Conservation (phyloP, 2,797 vertebrate genomes). For the Typhlichthys subterraneus region DNA sequence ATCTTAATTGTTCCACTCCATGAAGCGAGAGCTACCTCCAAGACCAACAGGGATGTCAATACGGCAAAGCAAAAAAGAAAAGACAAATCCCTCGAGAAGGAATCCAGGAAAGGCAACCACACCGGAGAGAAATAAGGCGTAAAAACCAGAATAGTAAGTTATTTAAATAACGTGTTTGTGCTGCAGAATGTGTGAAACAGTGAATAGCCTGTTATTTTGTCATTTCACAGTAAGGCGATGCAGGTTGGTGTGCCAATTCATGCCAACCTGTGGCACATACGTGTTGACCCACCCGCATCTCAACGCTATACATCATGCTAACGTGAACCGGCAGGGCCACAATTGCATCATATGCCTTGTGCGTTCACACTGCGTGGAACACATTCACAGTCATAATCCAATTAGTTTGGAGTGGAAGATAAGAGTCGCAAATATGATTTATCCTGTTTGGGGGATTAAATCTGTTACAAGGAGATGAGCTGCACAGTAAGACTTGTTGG, state of each 20-base stretch:
- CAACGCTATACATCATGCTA: slow-evolving; percentile 34
- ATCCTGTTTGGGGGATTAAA: slow-evolving; percentile 59
- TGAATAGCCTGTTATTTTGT: too few relatives aligned
- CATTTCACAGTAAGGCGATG: too few relatives aligned
- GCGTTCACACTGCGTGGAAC: slow-evolving; percentile 42
- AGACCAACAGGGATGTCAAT: slow-evolving; percentile 15
- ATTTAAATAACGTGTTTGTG: too few relatives aligned
- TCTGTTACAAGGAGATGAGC: slow-evolving; percentile 31
- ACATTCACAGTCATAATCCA: slow-evolving; percentile 66
- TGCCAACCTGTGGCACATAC: too few relatives aligned
- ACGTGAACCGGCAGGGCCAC: slow-evolving; percentile 50
- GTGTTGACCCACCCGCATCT: neutral
- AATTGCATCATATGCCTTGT: slow-evolving; percentile 46
- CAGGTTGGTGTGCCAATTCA: too few relatives aligned
- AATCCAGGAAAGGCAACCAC: too few relatives aligned
- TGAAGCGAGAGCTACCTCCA: slow-evolving; percentile 27
- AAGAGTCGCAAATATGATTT: slow-evolving; percentile 54
- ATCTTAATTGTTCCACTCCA: slow-evolving; percentile 24
- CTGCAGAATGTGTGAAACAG: too few relatives aligned
- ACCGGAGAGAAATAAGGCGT: too few relatives aligned
- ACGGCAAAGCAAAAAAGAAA: neutral
- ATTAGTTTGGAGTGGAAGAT: slow-evolving; percentile 59
- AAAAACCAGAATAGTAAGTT: too few relatives aligned
- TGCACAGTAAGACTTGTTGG: slow-evolving; percentile 34
- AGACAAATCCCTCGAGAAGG: too few relatives aligned